A percentile compares a stretch with the other conserved stretches of the same genome.
phyloP scores from a whole-genome alignment of 2,888 invertebrate genomes.

The Mayetiola destructor region DNA sequence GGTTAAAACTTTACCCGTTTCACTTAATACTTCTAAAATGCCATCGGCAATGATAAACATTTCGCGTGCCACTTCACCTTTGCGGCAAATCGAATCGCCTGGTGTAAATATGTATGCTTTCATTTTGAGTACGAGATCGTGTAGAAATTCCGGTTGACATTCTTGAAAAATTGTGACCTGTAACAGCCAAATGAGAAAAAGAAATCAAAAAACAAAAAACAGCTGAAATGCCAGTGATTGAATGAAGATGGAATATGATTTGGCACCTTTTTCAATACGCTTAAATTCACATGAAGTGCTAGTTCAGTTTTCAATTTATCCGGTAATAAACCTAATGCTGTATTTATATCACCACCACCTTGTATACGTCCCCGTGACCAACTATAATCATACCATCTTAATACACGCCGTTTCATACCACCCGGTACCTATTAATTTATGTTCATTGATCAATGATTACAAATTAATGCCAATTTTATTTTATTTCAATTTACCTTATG shows the following conservation, averaged over 20 bases:
- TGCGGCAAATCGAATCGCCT: constrained; percentile 89
- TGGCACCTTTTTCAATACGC: constrained; percentile 80
- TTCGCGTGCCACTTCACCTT: constrained; percentile 86
- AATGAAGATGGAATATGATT: not conserved
- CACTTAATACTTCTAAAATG: constrained; percentile 88
- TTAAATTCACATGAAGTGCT: constrained; percentile 87
- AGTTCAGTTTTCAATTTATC: constrained; percentile 95
- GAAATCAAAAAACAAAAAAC: not conserved
- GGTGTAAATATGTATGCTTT: constrained; percentile 96
- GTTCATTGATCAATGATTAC: not conserved
- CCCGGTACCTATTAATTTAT: constrained; percentile 53
- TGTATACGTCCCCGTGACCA: constrained; percentile 94
- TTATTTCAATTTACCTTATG: constrained; percentile 81
- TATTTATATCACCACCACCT: constrained; percentile 92
- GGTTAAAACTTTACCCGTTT: constrained; percentile 80
- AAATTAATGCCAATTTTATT: not conserved
- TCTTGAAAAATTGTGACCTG: constrained; percentile 46
- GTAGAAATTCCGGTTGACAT: constrained; percentile 93
- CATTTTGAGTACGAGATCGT: constrained; percentile 94
- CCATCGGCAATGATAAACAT: constrained; percentile 99
- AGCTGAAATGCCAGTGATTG: not conserved
- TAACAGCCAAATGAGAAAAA: not conserved
- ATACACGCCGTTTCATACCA: constrained; percentile 88
- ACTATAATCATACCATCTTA: constrained; percentile 95
- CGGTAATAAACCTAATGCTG: constrained; percentile 79